Evolutionary conservation across 2,797 vertebrate genomes (phyloP).

Genomic region (Delichon dasypus): DNA sequence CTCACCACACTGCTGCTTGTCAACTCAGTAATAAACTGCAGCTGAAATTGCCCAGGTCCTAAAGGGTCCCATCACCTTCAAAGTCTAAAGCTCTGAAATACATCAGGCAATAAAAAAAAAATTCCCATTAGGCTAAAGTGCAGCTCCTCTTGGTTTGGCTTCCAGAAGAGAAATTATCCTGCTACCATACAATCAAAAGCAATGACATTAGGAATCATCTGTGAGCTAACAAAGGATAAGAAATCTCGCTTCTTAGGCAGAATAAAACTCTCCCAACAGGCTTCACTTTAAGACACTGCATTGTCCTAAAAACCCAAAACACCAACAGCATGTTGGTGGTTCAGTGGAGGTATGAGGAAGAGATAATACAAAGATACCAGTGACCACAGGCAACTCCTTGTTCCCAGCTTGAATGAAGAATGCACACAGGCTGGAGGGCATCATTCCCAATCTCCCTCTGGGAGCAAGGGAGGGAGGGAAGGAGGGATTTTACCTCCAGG

Average conservation of each 20-base stretch:
- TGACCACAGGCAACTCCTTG: background rate
- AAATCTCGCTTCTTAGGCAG: background rate
- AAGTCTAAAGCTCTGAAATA: background rate
- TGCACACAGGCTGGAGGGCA: background rate
- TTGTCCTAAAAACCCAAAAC: background rate
- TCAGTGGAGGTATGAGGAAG: background rate
- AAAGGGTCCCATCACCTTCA: background rate
- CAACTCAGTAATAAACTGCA: background rate
- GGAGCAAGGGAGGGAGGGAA: background rate
- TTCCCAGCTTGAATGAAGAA: background rate
- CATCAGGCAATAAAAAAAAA: background rate
- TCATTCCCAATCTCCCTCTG: background rate
- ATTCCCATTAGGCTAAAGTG: background rate
- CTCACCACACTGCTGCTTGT: background rate
- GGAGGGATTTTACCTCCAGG: background rate
- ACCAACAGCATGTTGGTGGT: background rate
- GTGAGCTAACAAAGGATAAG: background rate
- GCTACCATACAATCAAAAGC: background rate
- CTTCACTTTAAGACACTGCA: background rate
- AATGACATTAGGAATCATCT: background rate
- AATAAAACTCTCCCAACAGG: background rate
- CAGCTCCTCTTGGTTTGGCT: background rate
- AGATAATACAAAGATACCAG: background rate
- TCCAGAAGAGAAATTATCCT: background rate
- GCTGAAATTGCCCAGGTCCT: background rate